These are phyloP conservation scores for Cloeon dipterum DNA, from an alignment of 2,888 invertebrate species.

Conservation along the genomic window DNA sequence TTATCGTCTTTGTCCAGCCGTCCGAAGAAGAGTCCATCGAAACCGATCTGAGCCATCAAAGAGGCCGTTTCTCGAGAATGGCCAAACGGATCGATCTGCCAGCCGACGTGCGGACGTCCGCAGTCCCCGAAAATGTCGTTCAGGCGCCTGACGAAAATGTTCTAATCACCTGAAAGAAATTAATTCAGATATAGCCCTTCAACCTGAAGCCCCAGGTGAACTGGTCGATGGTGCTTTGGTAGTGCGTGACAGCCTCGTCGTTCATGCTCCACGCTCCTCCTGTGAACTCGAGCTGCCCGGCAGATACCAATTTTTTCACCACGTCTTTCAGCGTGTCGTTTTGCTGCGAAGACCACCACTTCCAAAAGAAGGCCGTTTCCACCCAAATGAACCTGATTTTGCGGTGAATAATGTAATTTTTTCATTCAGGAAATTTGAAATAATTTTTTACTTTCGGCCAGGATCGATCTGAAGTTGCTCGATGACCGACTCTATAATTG, in stretches of 20 bases:
- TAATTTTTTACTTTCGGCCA: neutral
- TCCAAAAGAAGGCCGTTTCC: conserved; percentile 66
- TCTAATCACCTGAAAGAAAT: no score
- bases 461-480: neutral
- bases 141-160: conserved; percentile 25
- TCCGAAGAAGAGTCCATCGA: conserved; percentile 46
- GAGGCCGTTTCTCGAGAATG: conserved; percentile 49
- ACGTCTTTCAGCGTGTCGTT: conserved; percentile 29
- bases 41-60: conserved; percentile 36
- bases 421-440: neutral
- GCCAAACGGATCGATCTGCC: conserved; percentile 79
- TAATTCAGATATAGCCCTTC: neutral
- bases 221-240: conserved; percentile 49
- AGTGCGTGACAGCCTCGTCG: conserved; percentile 48
- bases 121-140: conserved; percentile 49
- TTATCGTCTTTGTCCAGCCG: conserved; percentile 45
- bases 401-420: no score
- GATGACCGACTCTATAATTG: neutral
- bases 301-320: conserved; percentile 27
- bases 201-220: conserved; percentile 50
- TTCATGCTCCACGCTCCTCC: conserved; percentile 73
- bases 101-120: conserved; percentile 48
- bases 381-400: conserved; percentile 67
- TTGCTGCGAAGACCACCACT: conserved; percentile 54
- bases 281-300: conserved; percentile 43